Percentiles rank a stretch among this genome's conserved stretches.
phyloP scores from a whole-genome alignment of 2,113 vertebrate genomes.

The Oryctolagus cuniculus region mOryCun1.1 NC_091440.1:133918501-133919000 shows the following conservation, averaged over 20 bases:
- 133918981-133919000: not conserved
- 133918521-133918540: too few relatives aligned
- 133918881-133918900: constrained; percentile 7
- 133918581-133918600: not conserved
- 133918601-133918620: not conserved
- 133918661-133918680: not conserved
- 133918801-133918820: not conserved
- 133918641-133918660: not conserved
- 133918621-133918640: not conserved
- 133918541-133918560: not conserved
- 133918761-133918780: not conserved
- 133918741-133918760: not conserved
- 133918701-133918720: not conserved
- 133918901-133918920: not conserved
- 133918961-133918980: not conserved
- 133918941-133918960: not conserved
- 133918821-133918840: not conserved
- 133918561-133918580: not conserved
- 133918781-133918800: not conserved
- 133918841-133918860: not conserved
- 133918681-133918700: not conserved
- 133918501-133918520: not conserved
- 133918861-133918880: not conserved
- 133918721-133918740: not conserved
- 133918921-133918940: not conserved